These are phyloP conservation scores for Spongilla lacustris DNA, from an alignment of 37 sponge, comb jelly and placozoan species.

Conservation along the genomic window DNA sequence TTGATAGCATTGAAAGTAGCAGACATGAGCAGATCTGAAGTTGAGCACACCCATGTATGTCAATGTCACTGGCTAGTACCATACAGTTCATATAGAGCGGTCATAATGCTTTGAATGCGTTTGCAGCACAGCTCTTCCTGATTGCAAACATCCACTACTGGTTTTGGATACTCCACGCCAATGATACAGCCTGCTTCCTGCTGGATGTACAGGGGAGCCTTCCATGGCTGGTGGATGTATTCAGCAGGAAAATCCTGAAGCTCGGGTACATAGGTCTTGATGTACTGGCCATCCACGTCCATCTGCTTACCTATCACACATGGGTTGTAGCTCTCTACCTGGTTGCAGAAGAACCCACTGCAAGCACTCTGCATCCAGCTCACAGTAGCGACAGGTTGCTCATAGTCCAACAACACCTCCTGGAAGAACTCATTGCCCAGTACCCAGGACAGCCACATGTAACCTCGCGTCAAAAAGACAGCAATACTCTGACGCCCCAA, in stretches of 20 bases:
- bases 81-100: constrained; percentile 48
- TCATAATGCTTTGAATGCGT: constrained; percentile 56
- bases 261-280: constrained; percentile 79
- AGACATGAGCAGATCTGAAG: too few species aligned
- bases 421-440: constrained; percentile 86
- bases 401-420: constrained; percentile 82
- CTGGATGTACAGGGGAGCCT: constrained; percentile 78
- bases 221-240: constrained; percentile 89
- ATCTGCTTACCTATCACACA: constrained; percentile 70
- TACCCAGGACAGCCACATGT: constrained; percentile 88
- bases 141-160: constrained; percentile 57
- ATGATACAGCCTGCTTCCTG: constrained; percentile 80
- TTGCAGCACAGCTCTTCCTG: constrained; percentile 73
- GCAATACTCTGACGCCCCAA: constrained; percentile 76
- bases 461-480: constrained; percentile 89
- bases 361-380: constrained; percentile 91
- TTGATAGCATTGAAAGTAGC: too few species aligned
- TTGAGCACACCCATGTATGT: not conserved
- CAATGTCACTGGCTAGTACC: not conserved
- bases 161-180: constrained; percentile 87
- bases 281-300: constrained; percentile 82
- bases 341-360: constrained; percentile 80
- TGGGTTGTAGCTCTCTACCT: constrained; percentile 62
- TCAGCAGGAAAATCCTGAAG: constrained; percentile 76
- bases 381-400: constrained; percentile 77